Evolutionary conservation across 2,797 vertebrate genomes (phyloP).

Genomic region (Antennarius maculatus): DNA sequence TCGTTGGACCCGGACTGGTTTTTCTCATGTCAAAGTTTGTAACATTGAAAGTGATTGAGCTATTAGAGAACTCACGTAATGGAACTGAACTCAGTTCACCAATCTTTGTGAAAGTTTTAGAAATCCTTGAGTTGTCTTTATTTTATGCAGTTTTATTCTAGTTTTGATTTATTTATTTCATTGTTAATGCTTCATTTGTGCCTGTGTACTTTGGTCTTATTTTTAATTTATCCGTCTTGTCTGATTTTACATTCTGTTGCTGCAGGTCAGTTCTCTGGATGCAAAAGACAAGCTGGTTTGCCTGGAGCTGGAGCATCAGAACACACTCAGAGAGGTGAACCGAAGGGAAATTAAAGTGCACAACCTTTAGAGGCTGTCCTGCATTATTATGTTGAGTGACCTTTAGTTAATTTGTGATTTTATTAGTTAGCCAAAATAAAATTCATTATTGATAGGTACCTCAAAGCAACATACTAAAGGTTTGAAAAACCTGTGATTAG

Average conservation of each 20-base stretch:
- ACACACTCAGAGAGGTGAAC: slow-evolving; percentile 78
- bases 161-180: not conserved
- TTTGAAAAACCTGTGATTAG: no score
- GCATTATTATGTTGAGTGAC: not conserved
- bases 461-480: no score
- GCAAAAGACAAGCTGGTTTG: slow-evolving; percentile 71
- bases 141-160: not conserved
- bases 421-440: not conserved
- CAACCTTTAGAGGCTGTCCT: not conserved
- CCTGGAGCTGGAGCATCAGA: slow-evolving; percentile 73
- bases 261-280: slow-evolving; percentile 70
- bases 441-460: no score
- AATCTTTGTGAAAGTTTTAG: no score
- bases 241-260: slow-evolving; percentile 5
- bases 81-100: no score
- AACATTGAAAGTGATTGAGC: no score
- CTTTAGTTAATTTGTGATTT: not conserved
- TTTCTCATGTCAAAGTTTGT: no score
- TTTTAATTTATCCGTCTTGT: not conserved
- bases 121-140: not conserved
- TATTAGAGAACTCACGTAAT: no score
- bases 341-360: slow-evolving; percentile 4
- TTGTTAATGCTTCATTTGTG: no score
- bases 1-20: no score
- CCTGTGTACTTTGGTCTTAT: not conserved